These are phyloP conservation scores for Hirtodrosophila histrioides DNA, from an alignment of 2,888 invertebrate genomes.

Conservation along the genomic window DNA sequence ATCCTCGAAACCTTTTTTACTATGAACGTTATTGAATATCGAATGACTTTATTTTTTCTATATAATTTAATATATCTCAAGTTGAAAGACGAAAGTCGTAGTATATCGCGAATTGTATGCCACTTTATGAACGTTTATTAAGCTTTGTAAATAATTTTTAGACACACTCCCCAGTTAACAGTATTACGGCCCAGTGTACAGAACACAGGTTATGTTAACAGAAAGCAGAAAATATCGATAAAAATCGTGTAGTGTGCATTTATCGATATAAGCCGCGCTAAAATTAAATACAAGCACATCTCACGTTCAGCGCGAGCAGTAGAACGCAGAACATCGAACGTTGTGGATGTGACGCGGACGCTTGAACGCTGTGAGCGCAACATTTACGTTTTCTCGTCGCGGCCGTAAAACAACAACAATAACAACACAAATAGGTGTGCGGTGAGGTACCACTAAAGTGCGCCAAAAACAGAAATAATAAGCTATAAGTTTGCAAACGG, in stretches of 20 bases:
- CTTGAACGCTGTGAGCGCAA: background rate
- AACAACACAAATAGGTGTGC: slow-evolving; percentile 17
- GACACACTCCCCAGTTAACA: slow-evolving; percentile 9
- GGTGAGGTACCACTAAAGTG: slow-evolving; percentile 29
- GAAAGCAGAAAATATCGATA: background rate
- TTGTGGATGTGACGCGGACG: slow-evolving; percentile 28
- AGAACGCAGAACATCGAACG: slow-evolving; percentile 34
- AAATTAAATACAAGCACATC: slow-evolving; percentile 26
- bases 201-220: slow-evolving; percentile 10
- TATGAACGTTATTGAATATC: too few relatives aligned
- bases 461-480: slow-evolving; percentile 40
- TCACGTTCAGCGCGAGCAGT: slow-evolving; percentile 29
- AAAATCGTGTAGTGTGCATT: background rate
- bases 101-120: too few relatives aligned
- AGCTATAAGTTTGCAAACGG: slow-evolving; percentile 39
- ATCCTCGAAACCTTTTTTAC: too few relatives aligned
- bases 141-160: too few relatives aligned
- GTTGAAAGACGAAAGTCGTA: too few relatives aligned
- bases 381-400: slow-evolving; percentile 22
- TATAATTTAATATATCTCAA: too few relatives aligned
- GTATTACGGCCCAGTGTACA: background rate
- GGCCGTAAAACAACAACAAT: slow-evolving; percentile 23
- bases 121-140: too few relatives aligned
- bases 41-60: too few relatives aligned
- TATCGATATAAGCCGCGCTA: slow-evolving; percentile 38